Evolutionary conservation across 37 sponge, comb jelly and placozoan species (phyloP).

Genomic region (Chondrosia reniformis): DNA sequence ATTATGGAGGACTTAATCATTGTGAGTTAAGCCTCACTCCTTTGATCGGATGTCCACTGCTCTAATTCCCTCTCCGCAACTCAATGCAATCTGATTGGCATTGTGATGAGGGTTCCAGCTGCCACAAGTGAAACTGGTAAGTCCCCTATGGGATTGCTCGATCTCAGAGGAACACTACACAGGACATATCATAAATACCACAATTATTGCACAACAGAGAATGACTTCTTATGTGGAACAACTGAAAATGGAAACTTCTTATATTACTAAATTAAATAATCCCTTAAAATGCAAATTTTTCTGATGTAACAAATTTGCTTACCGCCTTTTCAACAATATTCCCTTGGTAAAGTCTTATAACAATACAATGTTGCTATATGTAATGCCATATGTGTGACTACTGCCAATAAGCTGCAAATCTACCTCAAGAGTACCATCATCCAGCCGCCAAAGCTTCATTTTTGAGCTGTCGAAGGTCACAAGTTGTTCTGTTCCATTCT

Average conservation of each 20-base stretch:
- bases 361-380: too few relatives aligned
- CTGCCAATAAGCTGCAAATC: not conserved
- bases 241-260: too few relatives aligned
- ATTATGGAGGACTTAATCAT: too few relatives aligned
- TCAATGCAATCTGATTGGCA: constrained; percentile 41
- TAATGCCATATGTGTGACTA: too few relatives aligned
- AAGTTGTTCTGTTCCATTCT: not conserved
- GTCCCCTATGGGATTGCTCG: constrained; percentile 28
- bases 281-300: too few relatives aligned
- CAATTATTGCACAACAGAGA: too few relatives aligned
- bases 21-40: constrained; percentile 62
- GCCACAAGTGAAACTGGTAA: constrained; percentile 31
- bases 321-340: too few relatives aligned
- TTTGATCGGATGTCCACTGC: constrained; percentile 64
- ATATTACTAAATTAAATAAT: too few relatives aligned
- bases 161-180: not conserved
- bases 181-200: not conserved
- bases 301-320: too few relatives aligned
- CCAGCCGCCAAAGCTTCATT: not conserved
- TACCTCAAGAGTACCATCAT: not conserved
- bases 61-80: constrained; percentile 34
- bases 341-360: too few relatives aligned
- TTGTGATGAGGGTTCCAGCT: constrained; percentile 82
- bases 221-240: too few relatives aligned
- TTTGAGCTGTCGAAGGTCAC: not conserved